Conservation (phyloP, 2,888 invertebrate species). For the Zygaena filipendulae region DNA sequence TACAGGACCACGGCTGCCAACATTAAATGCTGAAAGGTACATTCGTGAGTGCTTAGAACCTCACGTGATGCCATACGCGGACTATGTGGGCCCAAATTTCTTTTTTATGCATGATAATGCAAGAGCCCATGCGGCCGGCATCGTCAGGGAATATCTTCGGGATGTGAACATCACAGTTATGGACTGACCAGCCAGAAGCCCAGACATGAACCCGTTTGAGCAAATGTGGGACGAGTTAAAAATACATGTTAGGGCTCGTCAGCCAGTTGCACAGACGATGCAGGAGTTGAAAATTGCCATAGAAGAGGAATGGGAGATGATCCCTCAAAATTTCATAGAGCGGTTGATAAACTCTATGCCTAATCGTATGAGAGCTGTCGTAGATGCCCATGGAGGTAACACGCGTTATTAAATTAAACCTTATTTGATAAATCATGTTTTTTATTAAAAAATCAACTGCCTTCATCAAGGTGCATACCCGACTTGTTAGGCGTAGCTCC, state of each 20-base stretch:
- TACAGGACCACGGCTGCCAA: constrained; percentile 3
- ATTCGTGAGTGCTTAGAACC: constrained; percentile 1
- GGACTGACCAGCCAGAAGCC: constrained; percentile 1
- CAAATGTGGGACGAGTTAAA: constrained; percentile 6
- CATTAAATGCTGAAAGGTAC: constrained; percentile 2
- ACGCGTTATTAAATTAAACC: constrained; percentile 2
- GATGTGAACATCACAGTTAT: background rate
- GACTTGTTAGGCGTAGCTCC: constrained; percentile 1
- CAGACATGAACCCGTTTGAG: constrained; percentile 5
- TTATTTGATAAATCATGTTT: no score
- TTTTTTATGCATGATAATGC: no score
- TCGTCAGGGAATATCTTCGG: background rate
- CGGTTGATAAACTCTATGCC: constrained; percentile 4
- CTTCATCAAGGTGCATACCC: constrained; percentile 2
- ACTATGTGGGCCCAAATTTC: no score
- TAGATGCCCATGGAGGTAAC: constrained; percentile 4
- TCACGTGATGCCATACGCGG: background rate
- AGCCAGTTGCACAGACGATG: constrained; percentile 5
- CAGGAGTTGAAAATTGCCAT: constrained; percentile 6
- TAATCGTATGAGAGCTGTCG: constrained; percentile 5
- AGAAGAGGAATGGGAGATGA: constrained; percentile 1
- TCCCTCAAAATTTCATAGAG: constrained; percentile 3
- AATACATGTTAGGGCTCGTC: constrained; percentile 4
- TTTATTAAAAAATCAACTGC: no score
- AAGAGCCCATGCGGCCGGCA: constrained; percentile 1